phyloP scores from a whole-genome alignment of 2,888 invertebrate species.

The Gymnocheta viridis region DNA sequence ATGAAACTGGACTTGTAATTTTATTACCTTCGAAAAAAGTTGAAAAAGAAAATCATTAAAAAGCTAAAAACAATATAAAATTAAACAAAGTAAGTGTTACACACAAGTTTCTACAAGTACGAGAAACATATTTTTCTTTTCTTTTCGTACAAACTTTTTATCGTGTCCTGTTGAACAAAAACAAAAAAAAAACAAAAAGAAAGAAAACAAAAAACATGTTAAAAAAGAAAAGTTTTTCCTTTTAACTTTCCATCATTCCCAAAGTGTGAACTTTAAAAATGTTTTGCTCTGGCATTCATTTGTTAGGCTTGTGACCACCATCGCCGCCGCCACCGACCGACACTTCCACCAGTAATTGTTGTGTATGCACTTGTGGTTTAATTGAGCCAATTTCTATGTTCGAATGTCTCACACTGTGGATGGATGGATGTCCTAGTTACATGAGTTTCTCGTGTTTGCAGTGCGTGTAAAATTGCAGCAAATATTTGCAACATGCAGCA shows the following conservation, averaged over 20 bases:
- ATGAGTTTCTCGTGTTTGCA: slow-evolving; percentile 68
- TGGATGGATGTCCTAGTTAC: slow-evolving; percentile 60
- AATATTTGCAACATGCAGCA: slow-evolving; percentile 59
- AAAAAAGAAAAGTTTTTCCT: slow-evolving; percentile 38
- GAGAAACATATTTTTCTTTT: slow-evolving; percentile 8
- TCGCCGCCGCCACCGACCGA: neutral
- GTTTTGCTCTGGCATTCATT: slow-evolving; percentile 44
- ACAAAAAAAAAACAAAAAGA: too few species aligned
- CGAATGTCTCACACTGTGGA: slow-evolving; percentile 3
- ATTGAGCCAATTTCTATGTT: slow-evolving; percentile 59
- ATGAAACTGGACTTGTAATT: slow-evolving; percentile 61
- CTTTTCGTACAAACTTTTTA: slow-evolving; percentile 5
- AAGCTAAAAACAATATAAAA: slow-evolving; percentile 13
- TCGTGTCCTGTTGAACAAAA: slow-evolving; percentile 28
- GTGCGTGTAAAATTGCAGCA: slow-evolving; percentile 65
- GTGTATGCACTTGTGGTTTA: slow-evolving; percentile 53
- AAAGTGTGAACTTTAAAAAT: slow-evolving; percentile 64
- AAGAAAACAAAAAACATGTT: neutral
- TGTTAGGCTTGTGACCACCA: slow-evolving; percentile 18
- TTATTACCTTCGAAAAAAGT: slow-evolving; percentile 44
- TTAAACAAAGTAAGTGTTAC: slow-evolving; percentile 20
- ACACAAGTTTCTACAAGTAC: slow-evolving; percentile 1
- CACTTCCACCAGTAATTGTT: neutral
- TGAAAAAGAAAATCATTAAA: neutral
- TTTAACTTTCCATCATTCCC: slow-evolving; percentile 37